These are phyloP conservation scores for Cettia cetti DNA, from an alignment of 2,113 vertebrate species.

Conservation along the genomic window DNA sequence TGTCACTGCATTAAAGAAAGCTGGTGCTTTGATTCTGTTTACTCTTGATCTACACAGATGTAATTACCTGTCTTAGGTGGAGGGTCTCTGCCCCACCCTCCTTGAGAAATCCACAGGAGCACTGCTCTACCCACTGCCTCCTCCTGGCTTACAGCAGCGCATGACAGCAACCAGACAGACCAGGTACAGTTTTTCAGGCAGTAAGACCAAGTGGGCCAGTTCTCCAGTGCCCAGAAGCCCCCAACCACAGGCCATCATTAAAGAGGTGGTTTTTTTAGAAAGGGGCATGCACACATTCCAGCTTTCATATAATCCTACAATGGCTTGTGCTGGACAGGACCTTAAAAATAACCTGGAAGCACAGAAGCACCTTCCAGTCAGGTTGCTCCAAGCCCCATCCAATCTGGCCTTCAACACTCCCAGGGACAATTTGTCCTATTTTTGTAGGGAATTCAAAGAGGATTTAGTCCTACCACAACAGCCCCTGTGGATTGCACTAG, in stretches of 20 bases:
- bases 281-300: accelerated
- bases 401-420: not conserved
- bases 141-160: accelerated
- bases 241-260: accelerated
- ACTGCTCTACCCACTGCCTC: not conserved
- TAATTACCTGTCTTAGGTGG: not conserved
- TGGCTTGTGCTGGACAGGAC: not conserved
- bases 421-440: not conserved
- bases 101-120: not conserved
- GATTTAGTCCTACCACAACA: not conserved
- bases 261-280: not conserved
- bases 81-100: not conserved
- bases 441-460: not conserved
- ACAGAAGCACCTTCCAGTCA: not conserved
- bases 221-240: not conserved
- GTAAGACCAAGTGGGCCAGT: not conserved
- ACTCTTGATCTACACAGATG: too few species aligned
- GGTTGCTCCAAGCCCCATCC: not conserved
- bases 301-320: not conserved
- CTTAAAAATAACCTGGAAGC: not conserved
- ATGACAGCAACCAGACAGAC: not conserved
- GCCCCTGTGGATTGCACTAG: not conserved
- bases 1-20: not conserved
- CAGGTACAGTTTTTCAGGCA: accelerated
- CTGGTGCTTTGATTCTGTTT: not conserved